Percentiles rank a stretch among this genome's conserved stretches.
These are phyloP conservation scores for Tenebrio molitor DNA, from an alignment of 1,140 invertebrate genomes.

Conservation along the genomic window DNA sequence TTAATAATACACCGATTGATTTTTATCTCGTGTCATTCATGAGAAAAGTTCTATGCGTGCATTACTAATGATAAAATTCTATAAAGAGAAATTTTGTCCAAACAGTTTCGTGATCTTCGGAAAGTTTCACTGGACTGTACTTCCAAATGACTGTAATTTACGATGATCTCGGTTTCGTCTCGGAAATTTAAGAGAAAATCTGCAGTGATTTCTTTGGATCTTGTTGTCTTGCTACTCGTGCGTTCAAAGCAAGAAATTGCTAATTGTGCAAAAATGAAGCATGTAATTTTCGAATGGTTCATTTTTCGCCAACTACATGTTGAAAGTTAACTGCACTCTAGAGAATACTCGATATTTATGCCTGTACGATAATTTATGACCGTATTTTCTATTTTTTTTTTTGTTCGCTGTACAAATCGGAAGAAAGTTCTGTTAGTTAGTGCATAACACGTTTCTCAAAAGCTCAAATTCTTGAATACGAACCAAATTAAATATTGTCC, in stretches of 20 bases:
- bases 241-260: constrained; percentile 16
- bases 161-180: constrained; percentile 16
- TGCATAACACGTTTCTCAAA: no score
- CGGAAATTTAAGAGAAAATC: constrained; percentile 16
- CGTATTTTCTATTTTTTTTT: no score
- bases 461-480: neutral
- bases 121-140: constrained; percentile 25
- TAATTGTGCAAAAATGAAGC: constrained; percentile 16
- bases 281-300: constrained; percentile 14
- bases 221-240: constrained; percentile 10
- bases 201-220: neutral
- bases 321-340: neutral
- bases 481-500: constrained; percentile 13
- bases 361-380: no score
- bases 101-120: constrained; percentile 33
- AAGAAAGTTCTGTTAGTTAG: constrained; percentile 19
- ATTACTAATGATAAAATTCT: no score
- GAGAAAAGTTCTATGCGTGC: no score
- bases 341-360: no score
- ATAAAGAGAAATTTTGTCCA: constrained; percentile 19
- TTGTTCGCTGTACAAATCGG: no score
- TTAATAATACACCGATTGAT: constrained; percentile 2
- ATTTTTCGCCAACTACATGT: neutral
- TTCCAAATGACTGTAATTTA: constrained; percentile 29
- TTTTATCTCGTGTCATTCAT: neutral